These are phyloP conservation scores for Watsonalla cultraria DNA, from an alignment of 2,888 invertebrate species.

Conservation along the genomic window DNA sequence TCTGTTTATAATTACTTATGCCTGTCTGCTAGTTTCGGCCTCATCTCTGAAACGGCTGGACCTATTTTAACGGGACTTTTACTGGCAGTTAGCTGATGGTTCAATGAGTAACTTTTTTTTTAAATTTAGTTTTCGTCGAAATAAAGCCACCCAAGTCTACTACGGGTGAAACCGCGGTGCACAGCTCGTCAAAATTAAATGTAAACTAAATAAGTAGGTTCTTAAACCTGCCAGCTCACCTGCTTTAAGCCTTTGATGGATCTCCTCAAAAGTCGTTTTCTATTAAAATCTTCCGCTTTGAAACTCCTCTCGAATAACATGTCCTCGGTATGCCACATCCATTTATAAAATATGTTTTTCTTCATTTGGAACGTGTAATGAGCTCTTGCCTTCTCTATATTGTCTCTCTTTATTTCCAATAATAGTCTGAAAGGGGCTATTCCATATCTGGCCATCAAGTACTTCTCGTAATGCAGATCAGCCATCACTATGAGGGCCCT, in stretches of 20 bases:
- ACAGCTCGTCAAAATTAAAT: neutral
- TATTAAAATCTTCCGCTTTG: slow-evolving; percentile 77
- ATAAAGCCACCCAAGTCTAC: too few species aligned
- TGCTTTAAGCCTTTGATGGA: slow-evolving; percentile 67
- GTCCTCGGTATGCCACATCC: slow-evolving; percentile 74
- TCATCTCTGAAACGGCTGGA: too few species aligned
- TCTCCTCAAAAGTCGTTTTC: slow-evolving; percentile 65
- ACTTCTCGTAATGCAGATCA: slow-evolving; percentile 69
- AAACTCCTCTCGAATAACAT: slow-evolving; percentile 72
- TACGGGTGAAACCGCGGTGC: too few species aligned
- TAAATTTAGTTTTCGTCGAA: too few species aligned
- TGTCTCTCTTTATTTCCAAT: slow-evolving; percentile 52
- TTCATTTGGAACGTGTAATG: slow-evolving; percentile 67
- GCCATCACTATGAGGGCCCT: slow-evolving; percentile 71
- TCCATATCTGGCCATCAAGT: slow-evolving; percentile 56
- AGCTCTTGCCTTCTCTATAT: slow-evolving; percentile 63
- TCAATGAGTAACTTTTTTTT: too few species aligned
- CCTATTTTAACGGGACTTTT: too few species aligned
- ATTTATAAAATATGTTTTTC: slow-evolving; percentile 68
- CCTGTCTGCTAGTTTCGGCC: too few species aligned
- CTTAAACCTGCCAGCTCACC: slow-evolving; percentile 34
- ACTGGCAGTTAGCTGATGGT: neutral
- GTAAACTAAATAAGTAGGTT: neutral
- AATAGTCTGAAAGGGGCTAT: slow-evolving; percentile 51
- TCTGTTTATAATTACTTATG: too few species aligned